A percentile compares a stretch with the other conserved stretches of the same genome.
These are phyloP conservation scores for Empidonax traillii DNA, from an alignment of 2,113 vertebrate species.

Conservation along the genomic window DNA sequence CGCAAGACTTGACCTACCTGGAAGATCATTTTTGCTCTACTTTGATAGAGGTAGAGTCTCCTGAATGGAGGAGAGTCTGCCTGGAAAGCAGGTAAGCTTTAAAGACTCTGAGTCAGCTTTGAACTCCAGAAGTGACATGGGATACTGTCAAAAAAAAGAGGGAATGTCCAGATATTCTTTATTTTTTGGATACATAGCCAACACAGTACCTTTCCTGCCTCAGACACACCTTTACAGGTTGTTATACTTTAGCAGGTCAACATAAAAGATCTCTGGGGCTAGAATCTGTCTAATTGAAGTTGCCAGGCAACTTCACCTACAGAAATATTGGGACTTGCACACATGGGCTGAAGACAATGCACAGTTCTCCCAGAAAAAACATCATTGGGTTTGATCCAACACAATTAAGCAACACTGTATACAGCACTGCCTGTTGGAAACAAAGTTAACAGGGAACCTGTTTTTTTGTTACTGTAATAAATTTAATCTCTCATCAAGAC, in stretches of 20 bases:
- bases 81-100: conserved; percentile 21
- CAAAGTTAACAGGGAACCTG: not conserved
- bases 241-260: not conserved
- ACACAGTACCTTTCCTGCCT: not conserved
- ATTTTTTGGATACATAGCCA: not conserved
- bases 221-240: not conserved
- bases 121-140: not conserved
- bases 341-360: not conserved
- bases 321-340: not conserved
- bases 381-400: not conserved
- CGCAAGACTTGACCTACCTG: not conserved
- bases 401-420: not conserved
- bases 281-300: not conserved
- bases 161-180: not conserved
- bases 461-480: not conserved
- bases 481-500: conserved; percentile 25
- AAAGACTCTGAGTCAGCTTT: conserved; percentile 15
- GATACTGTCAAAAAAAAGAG: not conserved
- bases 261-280: not conserved
- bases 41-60: conserved; percentile 16
- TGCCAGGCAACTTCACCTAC: not conserved
- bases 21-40: conserved; percentile 21
- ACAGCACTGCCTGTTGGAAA: not conserved
- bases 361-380: not conserved
- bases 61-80: not conserved